Evolutionary conservation across 2,113 vertebrate genomes (phyloP).

Genomic region (Siniperca knerii): DNA sequence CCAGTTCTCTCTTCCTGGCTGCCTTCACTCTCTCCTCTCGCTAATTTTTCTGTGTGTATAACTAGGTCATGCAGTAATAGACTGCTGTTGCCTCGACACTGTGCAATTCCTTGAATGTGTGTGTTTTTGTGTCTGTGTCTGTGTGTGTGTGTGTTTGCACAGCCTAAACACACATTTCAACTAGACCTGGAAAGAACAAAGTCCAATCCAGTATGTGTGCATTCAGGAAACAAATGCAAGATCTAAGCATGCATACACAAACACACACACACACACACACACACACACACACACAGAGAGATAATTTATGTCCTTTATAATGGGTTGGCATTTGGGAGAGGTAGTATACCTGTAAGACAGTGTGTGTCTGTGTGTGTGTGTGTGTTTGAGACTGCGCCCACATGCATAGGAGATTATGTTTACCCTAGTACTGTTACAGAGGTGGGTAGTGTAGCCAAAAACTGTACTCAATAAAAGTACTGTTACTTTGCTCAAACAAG

Average conservation of each 20-base stretch:
- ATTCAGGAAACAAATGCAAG: slow-evolving; percentile 46
- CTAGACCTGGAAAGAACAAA: slow-evolving; percentile 73
- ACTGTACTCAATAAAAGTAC: no score
- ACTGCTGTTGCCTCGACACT: slow-evolving; percentile 53
- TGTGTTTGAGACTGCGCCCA: not conserved
- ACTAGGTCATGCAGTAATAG: slow-evolving; percentile 72
- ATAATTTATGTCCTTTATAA: slow-evolving; percentile 18
- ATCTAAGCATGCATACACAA: slow-evolving; percentile 24
- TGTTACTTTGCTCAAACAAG: no score
- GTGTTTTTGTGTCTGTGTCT: slow-evolving; percentile 20
- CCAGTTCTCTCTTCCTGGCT: slow-evolving; percentile 33
- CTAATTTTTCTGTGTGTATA: slow-evolving; percentile 54
- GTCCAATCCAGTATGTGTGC: slow-evolving; percentile 56
- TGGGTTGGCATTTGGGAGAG: slow-evolving; percentile 6
- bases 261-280: no score
- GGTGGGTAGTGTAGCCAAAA: no score
- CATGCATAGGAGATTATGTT: not conserved
- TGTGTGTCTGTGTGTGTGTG: not conserved
- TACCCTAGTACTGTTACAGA: no score
- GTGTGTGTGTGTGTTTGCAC: slow-evolving; percentile 65
- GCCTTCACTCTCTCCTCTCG: slow-evolving; percentile 29
- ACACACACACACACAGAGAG: not conserved
- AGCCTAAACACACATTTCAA: slow-evolving; percentile 69
- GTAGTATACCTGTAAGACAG: not conserved
- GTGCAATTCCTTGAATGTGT: slow-evolving; percentile 58